Evolutionary conservation across 2,888 invertebrate species (phyloP), one percentile per base, ranked within the genome.

Genomic region (Hololepta plana): DNA sequence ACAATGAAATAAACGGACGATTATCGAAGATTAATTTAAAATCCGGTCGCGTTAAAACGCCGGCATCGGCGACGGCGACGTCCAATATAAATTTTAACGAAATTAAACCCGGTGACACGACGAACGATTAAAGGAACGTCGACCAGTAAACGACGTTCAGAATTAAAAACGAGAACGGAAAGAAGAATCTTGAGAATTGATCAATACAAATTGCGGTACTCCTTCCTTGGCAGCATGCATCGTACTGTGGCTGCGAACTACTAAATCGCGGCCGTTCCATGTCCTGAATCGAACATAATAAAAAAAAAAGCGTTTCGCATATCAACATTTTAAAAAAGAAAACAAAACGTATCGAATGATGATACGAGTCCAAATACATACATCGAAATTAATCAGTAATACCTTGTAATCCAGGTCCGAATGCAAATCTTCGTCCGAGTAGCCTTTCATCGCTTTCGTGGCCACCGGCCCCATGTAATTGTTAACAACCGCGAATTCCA

Each of bases 131-230:
- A 15, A 74, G 62, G 55, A 84, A 84, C 32, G 81, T 82, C 40
- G 77, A 77, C 87, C 87, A 87, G 51, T 87, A 87, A 8, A 81
- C 77, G 36, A 85, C 72, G 49, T 87, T 87, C n/a, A 87, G 62
- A 44, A 85, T 77, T 42, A 84, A 72, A 58, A 87, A 87, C 3
- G 84, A 81, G 49, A 85, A 80, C 1, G 87, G 87, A 40, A 87
- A 87, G 59, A 85, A 82, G 57, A 84, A 77, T 43, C 85, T 64
- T 24, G 85, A 85, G 52, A 84, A 72, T 45, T 79, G 73, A 55
- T 87, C 87, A 42, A 87, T 85, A 55, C 73, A 81, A 34, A 85
- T 61, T 8, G 84, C 84, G 24, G 73, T 72, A 49, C 72, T 72
- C 30, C 72, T 62, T 27, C 74, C 84, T 50, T 77, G 70, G 53